Evolutionary conservation across 2,888 invertebrate species (phyloP), one percentile per base, ranked within the genome.

Genomic region (Patella pellucida): DNA sequence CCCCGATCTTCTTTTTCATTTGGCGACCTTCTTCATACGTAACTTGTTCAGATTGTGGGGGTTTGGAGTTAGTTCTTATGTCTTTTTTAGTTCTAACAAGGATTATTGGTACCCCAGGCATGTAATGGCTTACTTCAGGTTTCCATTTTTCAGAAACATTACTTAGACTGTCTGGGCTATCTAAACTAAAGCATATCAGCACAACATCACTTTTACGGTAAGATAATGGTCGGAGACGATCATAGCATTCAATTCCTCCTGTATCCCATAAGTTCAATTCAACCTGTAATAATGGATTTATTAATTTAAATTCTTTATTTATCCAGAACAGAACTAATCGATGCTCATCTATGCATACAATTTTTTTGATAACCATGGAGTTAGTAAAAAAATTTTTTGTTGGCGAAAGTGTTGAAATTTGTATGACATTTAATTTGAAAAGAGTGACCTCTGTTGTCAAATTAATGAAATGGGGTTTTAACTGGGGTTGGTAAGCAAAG

Each of bases 111-210:
- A 62, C 62, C 9, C 19, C 9, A 5, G 62, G 19, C 16, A 62
- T 62, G 62, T 62, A 62, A 62, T 62, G 62, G 23, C 19, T 23
- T 19, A 62, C 62, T 19, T 62, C 62, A 62, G 62, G 62, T 23
- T 62, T 62, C 62, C 62, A 62, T 62, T 62, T 62, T 62, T 62
- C 62, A 62, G 62, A 62, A 62, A 62, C 62, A 62, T 62, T 62
- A 19, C 1, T n/a, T 11, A 62, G 16, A 62, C 62, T 62, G 16
- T 15, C 16, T n/a, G n/a, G n/a, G n/a, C n/a, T n/a, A n/a, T n/a
- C 62, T 11, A 62, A 9, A 62, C 62, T 62, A 62, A 62, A 62
- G 23, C 62, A n/a, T n/a, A n/a, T n/a, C n/a, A n/a, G n/a, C n/a
- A n/a, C n/a, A n/a, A n/a, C n/a, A n/a, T n/a, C n/a, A n/a, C n/a